Percentiles rank a stretch among this genome's conserved stretches.
These are phyloP conservation scores for Toxotes chatareus DNA, from an alignment of 2,113 vertebrate genomes.

Conservation along the genomic window DNA sequence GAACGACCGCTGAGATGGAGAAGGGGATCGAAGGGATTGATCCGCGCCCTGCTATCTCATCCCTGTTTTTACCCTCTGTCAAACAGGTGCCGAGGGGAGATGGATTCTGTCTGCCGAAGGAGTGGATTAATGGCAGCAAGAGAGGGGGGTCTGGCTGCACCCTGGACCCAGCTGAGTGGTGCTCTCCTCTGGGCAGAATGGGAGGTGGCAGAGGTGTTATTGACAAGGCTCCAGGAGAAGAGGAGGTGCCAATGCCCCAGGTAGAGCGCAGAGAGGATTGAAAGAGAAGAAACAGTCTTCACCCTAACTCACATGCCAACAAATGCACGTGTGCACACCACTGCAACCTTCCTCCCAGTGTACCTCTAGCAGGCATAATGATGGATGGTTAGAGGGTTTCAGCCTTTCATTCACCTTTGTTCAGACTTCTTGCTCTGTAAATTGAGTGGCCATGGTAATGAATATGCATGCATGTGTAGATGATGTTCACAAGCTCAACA, in stretches of 20 bases:
- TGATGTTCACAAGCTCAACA: constrained; percentile 72
- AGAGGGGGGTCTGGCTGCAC: constrained; percentile 38
- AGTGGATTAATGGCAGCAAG: constrained; percentile 84
- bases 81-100: constrained; percentile 83
- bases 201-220: constrained; percentile 71
- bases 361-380: constrained; percentile 52
- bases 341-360: constrained; percentile 21
- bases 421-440: constrained; percentile 58
- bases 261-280: constrained; percentile 49
- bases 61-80: constrained; percentile 86
- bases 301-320: constrained; percentile 10
- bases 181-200: constrained; percentile 66
- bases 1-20: constrained; percentile 79
- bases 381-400: constrained; percentile 59
- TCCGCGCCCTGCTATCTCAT: constrained; percentile 80
- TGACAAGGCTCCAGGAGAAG: constrained; percentile 68
- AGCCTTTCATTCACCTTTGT: constrained; percentile 71
- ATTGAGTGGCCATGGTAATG: constrained; percentile 63
- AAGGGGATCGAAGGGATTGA: constrained; percentile 85
- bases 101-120: constrained; percentile 82
- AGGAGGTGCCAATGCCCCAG: constrained; percentile 60
- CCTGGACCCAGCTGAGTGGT: constrained; percentile 51
- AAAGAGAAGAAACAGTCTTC: constrained; percentile 46
- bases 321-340: not conserved
- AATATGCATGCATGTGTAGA: constrained; percentile 69